Base-by-base conservation (phyloP, 2,888 invertebrate species). In the Pachydiplax longipennis region DNA sequence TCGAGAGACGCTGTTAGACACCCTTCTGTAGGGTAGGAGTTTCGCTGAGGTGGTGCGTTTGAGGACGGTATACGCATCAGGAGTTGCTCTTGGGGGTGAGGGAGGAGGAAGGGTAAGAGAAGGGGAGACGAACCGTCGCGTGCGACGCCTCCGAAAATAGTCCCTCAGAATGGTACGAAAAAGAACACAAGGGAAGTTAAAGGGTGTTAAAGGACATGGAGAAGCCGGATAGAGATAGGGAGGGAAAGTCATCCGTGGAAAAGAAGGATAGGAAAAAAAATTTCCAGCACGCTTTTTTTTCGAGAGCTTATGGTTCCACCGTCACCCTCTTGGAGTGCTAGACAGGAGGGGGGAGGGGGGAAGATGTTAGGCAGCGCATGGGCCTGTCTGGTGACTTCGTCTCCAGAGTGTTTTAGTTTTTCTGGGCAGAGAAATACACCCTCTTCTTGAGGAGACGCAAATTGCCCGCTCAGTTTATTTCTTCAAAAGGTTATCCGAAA, bases 191-290 rank as follows among this genome's bases (percentile, higher is more conserved):
- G 58, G 35, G 5, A 58, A 53, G 44, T n/a, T 53, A 58, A 61
- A 37, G 58, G 87, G 61, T 35, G 87, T 61, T 35, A 61, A 61
- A 87, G 61, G 61, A 87, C 61, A 87, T 61, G 61, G 87, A 58
- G 61, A 87, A 87, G 87, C 87, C 87, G 87, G 87, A 87, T 87
- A 37, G 61, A 87, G 61, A 58, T n/a, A 58, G 48, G 53, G 48
- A 61, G 37, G 61, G 87, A 37, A 87, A 65, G 87, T 65, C 87
- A 65, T 65, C 61, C 61, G 61, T 58, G 83, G 61, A 87, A n/a
- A 87, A 87, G 40, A 65, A 61, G 48, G 48, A 6, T 31, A 87
- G 40, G 18, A 37, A 65, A 87, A 87, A n/a, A 61, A 61, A 31
- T 58, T 48, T 18, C 83, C 15, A 25, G 18, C 18, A 12, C 81